phyloP scores from a whole-genome alignment of 37 sponge, comb jelly and placozoan genomes.

The Theonella swinhoei region DNA sequence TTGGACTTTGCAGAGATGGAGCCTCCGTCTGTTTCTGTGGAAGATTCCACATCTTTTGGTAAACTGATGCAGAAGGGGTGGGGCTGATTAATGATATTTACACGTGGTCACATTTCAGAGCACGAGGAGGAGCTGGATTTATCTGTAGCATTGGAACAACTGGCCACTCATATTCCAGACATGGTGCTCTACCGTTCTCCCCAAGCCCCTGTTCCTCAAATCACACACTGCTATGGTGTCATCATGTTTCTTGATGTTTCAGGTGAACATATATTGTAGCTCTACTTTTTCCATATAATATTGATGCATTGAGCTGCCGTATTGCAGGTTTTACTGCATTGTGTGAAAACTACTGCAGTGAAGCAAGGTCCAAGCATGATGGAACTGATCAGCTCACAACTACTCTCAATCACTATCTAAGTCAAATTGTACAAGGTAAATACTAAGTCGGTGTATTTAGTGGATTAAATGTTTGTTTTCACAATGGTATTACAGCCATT shows the following conservation, averaged over 20 bases:
- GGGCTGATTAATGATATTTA: background rate
- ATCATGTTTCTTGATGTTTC: conserved; percentile 82
- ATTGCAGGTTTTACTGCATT: conserved; percentile 88
- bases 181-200: conserved; percentile 38
- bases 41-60: no score
- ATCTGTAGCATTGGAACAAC: conserved; percentile 43
- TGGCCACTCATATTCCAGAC: conserved; percentile 75
- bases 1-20: no score
- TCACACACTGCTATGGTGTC: conserved; percentile 60
- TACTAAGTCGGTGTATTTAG: background rate
- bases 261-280: conserved; percentile 24
- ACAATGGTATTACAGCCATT: conserved; percentile 39
- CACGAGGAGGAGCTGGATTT: background rate
- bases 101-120: no score
- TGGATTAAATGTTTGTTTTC: background rate
- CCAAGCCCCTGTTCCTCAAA: conserved; percentile 55
- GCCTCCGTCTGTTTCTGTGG: no score
- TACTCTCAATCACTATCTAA: conserved; percentile 84
- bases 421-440: conserved; percentile 81
- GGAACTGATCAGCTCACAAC: conserved; percentile 87
- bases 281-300: background rate
- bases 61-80: no score
- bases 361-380: conserved; percentile 35
- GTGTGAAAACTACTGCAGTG: conserved; percentile 87
- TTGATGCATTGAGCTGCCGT: background rate